Evolutionary conservation across 2,797 vertebrate species (phyloP), one percentile per base, ranked within the genome.

Genomic region (Sphenopsis melanotis): DNA sequence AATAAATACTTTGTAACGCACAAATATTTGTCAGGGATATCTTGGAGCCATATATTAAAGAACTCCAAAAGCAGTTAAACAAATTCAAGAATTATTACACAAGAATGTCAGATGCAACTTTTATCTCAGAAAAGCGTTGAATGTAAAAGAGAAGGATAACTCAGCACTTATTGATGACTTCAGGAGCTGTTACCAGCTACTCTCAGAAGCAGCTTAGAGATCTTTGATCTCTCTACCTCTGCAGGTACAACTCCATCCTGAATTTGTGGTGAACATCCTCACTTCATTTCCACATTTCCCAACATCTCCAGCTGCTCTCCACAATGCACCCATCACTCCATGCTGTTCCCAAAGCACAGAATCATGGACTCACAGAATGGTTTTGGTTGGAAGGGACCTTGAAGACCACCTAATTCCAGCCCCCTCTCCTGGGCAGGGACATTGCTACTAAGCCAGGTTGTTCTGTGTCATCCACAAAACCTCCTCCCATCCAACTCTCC

Each of bases 21-120:
- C n/a, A 83, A 88, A 88, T 55, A 93, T 93, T 94, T 91, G 69
- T 95, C 96, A 96, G 41, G 20, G 37, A 61, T 83, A 61, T 71
- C 87, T 65, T 55, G 76, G 9, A 94, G 82, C 22, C 77, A 90
- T 75, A 83, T 55, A 86, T 85, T 83, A 81, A 71, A 78, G 23
- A n/a, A 86, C 46, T 78, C 21, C 71, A 81, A 87, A 93, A 75
- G 32, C 39, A 52, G 61, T 69, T 88, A 65, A 94, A 68, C 9
- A 86, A 90, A 80, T 77, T 44, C 27, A 69, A 71, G 65, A 93
- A 81, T 78, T 94, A 86, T 83, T 91, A 78, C 34, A 49, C 23
- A 27, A 72, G 49, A 59, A 44, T 78, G 36, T 78, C 89, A 77
- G 61, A 60, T 53, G 37, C 34, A 91, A 89, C 32, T 89, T 89